These are phyloP conservation scores for Megaleporinus macrocephalus DNA, from an alignment of 2,113 vertebrate genomes.

Conservation along the genomic window DNA sequence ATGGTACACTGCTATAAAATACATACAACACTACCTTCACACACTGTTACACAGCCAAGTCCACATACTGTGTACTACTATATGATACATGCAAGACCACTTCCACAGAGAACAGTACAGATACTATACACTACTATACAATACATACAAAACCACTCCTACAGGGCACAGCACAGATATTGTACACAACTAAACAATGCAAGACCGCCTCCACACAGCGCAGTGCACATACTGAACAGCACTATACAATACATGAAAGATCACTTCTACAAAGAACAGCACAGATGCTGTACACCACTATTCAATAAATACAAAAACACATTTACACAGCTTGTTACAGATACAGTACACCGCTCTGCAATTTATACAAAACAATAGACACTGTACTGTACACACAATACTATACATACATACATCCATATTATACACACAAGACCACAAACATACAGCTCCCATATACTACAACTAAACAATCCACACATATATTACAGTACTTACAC, in stretches of 20 bases:
- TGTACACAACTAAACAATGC: neutral
- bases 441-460: neutral
- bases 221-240: neutral
- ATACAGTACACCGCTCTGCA: neutral
- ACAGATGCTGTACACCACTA: neutral
- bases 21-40: neutral
- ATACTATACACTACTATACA: neutral
- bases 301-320: constrained; percentile 70
- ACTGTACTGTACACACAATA: neutral
- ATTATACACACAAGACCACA: neutral
- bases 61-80: no score
- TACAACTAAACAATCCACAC: neutral
- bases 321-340: constrained; percentile 43
- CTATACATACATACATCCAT: neutral
- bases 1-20: neutral
- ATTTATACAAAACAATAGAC: neutral
- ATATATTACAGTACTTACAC: no score
- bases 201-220: constrained; percentile 73
- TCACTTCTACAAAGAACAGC: neutral
- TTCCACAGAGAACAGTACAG: neutral
- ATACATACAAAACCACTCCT: neutral
- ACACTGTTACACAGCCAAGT: no score
- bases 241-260: constrained; percentile 30
- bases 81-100: constrained; percentile 44
- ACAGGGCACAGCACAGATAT: neutral